Percentiles rank a stretch among this genome's conserved stretches.
phyloP scores from a whole-genome alignment of 2,113 vertebrate species.

The Heterochromis multidens region DNA sequence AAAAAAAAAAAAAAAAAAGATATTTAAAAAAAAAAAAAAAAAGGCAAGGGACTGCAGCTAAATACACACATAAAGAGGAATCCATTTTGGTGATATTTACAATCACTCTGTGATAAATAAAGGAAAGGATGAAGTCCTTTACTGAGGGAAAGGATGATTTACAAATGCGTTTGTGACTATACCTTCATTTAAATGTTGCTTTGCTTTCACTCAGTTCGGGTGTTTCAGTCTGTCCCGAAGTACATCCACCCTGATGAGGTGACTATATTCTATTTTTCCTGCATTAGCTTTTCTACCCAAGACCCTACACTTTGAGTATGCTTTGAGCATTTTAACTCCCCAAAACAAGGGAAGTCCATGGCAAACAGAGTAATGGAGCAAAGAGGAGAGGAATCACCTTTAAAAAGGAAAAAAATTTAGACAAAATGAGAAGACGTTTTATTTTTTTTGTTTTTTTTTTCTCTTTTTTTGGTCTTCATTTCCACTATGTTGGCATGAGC shows the following conservation, averaged over 20 bases:
- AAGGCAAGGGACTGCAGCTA: slow-evolving; percentile 68
- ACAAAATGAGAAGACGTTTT: slow-evolving; percentile 48
- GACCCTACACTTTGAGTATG: slow-evolving; percentile 66
- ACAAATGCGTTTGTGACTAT: slow-evolving; percentile 72
- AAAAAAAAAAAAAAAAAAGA: slow-evolving; percentile 59
- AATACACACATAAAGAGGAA: slow-evolving; percentile 69
- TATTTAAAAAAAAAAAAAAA: too few relatives aligned
- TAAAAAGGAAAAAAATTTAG: slow-evolving; percentile 17
- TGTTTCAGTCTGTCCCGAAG: slow-evolving; percentile 57
- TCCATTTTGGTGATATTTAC: slow-evolving; percentile 81
- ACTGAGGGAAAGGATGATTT: slow-evolving; percentile 68
- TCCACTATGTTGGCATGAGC: slow-evolving; percentile 64
- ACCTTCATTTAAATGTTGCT: slow-evolving; percentile 63
- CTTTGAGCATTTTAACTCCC: slow-evolving; percentile 79
- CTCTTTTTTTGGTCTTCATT: slow-evolving; percentile 61
- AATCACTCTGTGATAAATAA: slow-evolving; percentile 82
- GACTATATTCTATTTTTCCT: slow-evolving; percentile 67
- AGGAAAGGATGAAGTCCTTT: slow-evolving; percentile 62
- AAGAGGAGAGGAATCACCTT: slow-evolving; percentile 43
- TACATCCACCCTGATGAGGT: slow-evolving; percentile 56
- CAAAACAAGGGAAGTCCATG: slow-evolving; percentile 75
- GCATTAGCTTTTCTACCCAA: slow-evolving; percentile 54
- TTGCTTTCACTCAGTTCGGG: slow-evolving; percentile 60
- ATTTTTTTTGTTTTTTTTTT: fast-evolving
- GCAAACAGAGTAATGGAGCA: slow-evolving; percentile 78